A percentile compares a stretch with the other conserved stretches of the same genome.
Conservation (phyloP, 2,888 invertebrate genomes). For the Hydriomena furcata region DNA sequence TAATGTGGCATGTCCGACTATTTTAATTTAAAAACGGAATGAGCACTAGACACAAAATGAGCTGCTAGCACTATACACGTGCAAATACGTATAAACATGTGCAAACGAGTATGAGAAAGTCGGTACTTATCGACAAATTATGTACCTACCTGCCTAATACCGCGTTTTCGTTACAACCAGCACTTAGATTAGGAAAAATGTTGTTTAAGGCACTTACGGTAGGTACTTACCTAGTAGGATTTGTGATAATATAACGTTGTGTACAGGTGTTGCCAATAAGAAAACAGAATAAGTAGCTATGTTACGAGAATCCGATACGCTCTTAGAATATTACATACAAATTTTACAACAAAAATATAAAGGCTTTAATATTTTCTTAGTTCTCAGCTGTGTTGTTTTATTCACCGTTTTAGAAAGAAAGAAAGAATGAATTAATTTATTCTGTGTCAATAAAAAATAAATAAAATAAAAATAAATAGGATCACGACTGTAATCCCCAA, state of each 20-base stretch:
- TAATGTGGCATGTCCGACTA: slow-evolving; percentile 27
- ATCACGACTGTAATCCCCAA: too few species aligned
- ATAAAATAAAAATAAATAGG: too few species aligned
- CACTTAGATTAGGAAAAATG: slow-evolving; percentile 1
- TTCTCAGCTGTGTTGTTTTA: too few species aligned
- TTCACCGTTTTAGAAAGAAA: too few species aligned
- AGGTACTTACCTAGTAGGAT: too few species aligned
- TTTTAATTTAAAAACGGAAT: slow-evolving; percentile 32
- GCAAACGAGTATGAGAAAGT: not conserved
- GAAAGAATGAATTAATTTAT: too few species aligned
- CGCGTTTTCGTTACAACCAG: not conserved
- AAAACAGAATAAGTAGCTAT: too few species aligned
- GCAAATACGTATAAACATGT: slow-evolving; percentile 10
- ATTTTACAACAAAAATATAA: not conserved
- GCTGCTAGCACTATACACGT: not conserved
- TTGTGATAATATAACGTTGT: not conserved
- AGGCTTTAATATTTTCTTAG: too few species aligned
- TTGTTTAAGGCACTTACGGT: not conserved
- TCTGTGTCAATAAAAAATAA: too few species aligned
- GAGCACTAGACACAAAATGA: slow-evolving; percentile 21
- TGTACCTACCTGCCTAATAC: not conserved
- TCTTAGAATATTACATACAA: not conserved
- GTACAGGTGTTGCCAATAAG: not conserved
- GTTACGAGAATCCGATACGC: not conserved
- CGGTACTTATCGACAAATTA: slow-evolving; percentile 9